Base-by-base conservation (phyloP, 2,113 vertebrate species). In the Beaufortia kweichowensis region DNA sequence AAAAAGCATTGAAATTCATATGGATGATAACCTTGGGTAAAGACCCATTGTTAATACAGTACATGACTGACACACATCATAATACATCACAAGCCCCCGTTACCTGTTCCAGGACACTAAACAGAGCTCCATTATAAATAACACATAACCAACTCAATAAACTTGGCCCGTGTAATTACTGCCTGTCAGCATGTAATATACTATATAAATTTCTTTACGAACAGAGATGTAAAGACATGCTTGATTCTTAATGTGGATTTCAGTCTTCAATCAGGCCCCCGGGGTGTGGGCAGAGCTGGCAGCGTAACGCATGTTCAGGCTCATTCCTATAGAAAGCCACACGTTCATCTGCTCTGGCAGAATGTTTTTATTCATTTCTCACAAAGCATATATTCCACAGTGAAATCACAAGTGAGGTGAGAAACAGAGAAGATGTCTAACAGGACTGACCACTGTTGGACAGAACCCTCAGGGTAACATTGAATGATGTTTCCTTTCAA, bases 241-340 rank as follows among this genome's bases (percentile, higher is more conserved):
- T 59, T 71, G 31, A 71, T 71, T 59, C 53, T 2, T 59, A 59
- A 74, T 74, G 10, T 48, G 0, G 39, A n/a, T 59, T 17, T 57
- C 35, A 48, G 2, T 74, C 23, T 46, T 62, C 26, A 23, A 4
- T 46, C 11, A 0, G 19, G 17, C 71, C 39, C 19, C 26, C 0
- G 46, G 35, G 57, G 35, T 46, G 21, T 28, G 15, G 39, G 39
- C 41, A 74, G 39, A 41, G 23, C 53, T 72, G 55, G 23, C 55
- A 72, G 33, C 6, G 8, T 46, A 61, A 31, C 26, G 60, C 71
- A 61, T 3, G 71, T 74, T 74, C 39, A 48, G 19, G 57, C 71
- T 46, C 57, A 74, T 73, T 56, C 57, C 23, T 9, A 48, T 21
- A 59, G 69, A 71, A 14, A 56, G 67, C 67, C 8, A 29, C 26